Evolutionary conservation across 1,140 invertebrate species (phyloP), one percentile per base, ranked within the genome.

Genomic region (Episyrphus balteatus): DNA sequence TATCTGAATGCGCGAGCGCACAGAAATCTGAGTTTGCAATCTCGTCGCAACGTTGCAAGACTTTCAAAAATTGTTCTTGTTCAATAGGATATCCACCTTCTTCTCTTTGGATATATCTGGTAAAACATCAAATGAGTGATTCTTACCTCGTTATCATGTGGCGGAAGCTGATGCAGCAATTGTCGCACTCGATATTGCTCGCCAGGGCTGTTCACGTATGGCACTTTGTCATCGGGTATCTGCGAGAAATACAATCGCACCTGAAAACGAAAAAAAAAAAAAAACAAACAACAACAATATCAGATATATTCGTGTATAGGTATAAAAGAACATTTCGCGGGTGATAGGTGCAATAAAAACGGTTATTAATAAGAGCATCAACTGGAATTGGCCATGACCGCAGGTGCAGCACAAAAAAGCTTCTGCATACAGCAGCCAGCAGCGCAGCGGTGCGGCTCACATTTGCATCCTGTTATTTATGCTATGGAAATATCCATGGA

Each of bases 161-260:
- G 92, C 42, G 95, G 95, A 54, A 98, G 77, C 73, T 98, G 94
- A 60, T 64, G 62, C 43, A 96, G 75, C 48, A 98, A 78, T 72
- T 98, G 92, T 59, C 87, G 82, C 42, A 96, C 88, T 48, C 95
- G 79, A 71, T 95, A 93, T 58, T 94, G 82, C 72, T 98, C 95
- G 2, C 95, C 95, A 3, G 86, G 82, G 57, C 89, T 93, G 72
- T 95, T 95, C 55, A 97, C 86, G 66, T 96, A 98, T 47, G 94
- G 95, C 51, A 98, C 88, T 73, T 96, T 96, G 69, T 96, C 91
- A 73, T 98, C 92, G 3, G 93, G 89, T 50, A 98, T 75, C 42
- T 83, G 82, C 51, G 88, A 91, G 74, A 98, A 98, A 74, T 97
- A 98, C 57, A 94, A 78, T 69, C 98, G 92, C 44, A 98, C 92